Base-by-base conservation (phyloP, 2,113 vertebrate genomes). In the Hippotragus niger region DNA sequence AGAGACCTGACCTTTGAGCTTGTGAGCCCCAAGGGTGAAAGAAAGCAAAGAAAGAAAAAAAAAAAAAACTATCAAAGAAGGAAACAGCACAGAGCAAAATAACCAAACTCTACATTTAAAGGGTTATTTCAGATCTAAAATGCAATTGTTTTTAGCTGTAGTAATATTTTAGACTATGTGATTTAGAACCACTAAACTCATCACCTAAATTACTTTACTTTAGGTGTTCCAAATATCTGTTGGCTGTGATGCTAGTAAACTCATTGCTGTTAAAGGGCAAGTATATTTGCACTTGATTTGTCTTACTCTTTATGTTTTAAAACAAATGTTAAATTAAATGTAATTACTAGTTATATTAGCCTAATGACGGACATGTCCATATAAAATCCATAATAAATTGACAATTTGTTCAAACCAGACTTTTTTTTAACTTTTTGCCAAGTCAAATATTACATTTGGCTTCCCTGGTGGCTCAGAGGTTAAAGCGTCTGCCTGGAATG, bases 141-240 rank as follows among this genome's bases (percentile, higher is more conserved):
- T 55, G 9, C 17, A 47, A 53, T 23, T 74, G 23, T 5, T 90
- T 86, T 88, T 85, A 53, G 16, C 33, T 40, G 3, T 76, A 45
- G 83, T 47, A 33, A 81, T 90, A 29, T 52, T 88, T 96, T 33
- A 71, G 53, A 27, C 92, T 57, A 5, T 19, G 9, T 19, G 31
- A 92, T 11, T 74, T 45, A 31, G 9, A 97, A 43, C 62, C 29
- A 27, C 60, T 91, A 12, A 88, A 58, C 40, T 97, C 33, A 97
- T 43, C n/a, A 45, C n/a, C 40, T 62, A 29, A 81, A 67, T 94
- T 83, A 2, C 29, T 98, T 97, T 36, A 21, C 94, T 98, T 62
- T 43, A 98, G 97, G 62, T 97, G 21, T 86, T 97, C 84, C 92
- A 97, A 62, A 14, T 98, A 74, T 50, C 78, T 55, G 80, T 98